Evolutionary conservation across 2,888 invertebrate genomes (phyloP).

Genomic region (Zaprionus obscuricornis): DNA sequence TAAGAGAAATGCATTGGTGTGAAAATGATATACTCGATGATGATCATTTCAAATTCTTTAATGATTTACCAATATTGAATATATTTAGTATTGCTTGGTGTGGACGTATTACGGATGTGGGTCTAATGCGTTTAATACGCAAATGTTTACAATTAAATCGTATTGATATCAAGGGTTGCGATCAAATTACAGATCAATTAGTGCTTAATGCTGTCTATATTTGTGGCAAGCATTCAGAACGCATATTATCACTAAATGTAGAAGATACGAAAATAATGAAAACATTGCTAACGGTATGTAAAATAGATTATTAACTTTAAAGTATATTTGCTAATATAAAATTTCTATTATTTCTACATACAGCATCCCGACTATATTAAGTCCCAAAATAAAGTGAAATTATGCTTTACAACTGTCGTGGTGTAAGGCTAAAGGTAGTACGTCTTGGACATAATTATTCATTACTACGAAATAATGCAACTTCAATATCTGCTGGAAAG

Average conservation of each 20-base stretch:
- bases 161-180: conserved; percentile 51
- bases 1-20: conserved; percentile 47
- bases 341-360: too few species aligned
- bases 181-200: conserved; percentile 53
- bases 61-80: conserved; percentile 40
- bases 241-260: conserved; percentile 42
- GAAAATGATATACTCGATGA: conserved; percentile 63
- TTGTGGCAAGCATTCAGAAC: conserved; percentile 24
- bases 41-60: conserved; percentile 57
- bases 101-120: conserved; percentile 47
- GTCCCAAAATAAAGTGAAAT: too few species aligned
- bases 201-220: conserved; percentile 50
- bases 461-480: too few species aligned
- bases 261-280: conserved; percentile 37
- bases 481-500: too few species aligned
- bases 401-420: too few species aligned
- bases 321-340: too few species aligned
- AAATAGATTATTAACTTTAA: too few species aligned
- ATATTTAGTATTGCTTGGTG: conserved; percentile 39
- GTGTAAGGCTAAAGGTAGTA: too few species aligned
- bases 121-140: conserved; percentile 49
- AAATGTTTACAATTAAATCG: conserved; percentile 41
- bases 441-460: too few species aligned
- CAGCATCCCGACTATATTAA: too few species aligned
- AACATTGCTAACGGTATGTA: conserved; percentile 40